These are phyloP conservation scores for Anolis carolinensis DNA, from an alignment of 2,113 vertebrate genomes.

Conservation along the genomic window DNA sequence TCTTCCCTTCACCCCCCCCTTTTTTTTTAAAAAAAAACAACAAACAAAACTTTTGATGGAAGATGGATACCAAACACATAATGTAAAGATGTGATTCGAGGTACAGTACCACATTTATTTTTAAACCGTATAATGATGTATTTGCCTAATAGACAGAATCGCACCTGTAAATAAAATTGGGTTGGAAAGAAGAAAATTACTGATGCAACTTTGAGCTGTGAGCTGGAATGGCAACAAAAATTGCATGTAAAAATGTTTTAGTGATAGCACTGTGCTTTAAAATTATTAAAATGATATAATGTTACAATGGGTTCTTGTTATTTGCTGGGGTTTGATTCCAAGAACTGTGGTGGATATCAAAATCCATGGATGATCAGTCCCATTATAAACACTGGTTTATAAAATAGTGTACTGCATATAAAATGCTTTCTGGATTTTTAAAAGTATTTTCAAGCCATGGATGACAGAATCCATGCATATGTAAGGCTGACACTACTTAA, in stretches of 20 bases:
- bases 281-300: constrained; percentile 47
- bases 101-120: constrained; percentile 37
- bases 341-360: no score
- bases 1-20: neutral
- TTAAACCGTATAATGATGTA: constrained; percentile 59
- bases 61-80: constrained; percentile 21
- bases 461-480: neutral
- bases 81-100: constrained; percentile 47
- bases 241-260: constrained; percentile 49
- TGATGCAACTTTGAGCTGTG: constrained; percentile 42
- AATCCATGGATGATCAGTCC: no score
- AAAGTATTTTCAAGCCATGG: constrained; percentile 9
- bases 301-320: no score
- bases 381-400: no score
- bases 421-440: no score
- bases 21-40: no score
- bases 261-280: constrained; percentile 29
- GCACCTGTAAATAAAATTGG: constrained; percentile 54
- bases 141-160: constrained; percentile 45
- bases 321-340: no score
- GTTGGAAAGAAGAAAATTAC: neutral
- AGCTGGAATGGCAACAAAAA: constrained; percentile 34
- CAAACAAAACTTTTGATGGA: constrained; percentile 23
- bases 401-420: no score
- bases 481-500: neutral